Percentiles rank a stretch among this genome's conserved stretches.
phyloP scores from a whole-genome alignment of 2,888 invertebrate genomes.

The Nephrotoma guestfalica region DNA sequence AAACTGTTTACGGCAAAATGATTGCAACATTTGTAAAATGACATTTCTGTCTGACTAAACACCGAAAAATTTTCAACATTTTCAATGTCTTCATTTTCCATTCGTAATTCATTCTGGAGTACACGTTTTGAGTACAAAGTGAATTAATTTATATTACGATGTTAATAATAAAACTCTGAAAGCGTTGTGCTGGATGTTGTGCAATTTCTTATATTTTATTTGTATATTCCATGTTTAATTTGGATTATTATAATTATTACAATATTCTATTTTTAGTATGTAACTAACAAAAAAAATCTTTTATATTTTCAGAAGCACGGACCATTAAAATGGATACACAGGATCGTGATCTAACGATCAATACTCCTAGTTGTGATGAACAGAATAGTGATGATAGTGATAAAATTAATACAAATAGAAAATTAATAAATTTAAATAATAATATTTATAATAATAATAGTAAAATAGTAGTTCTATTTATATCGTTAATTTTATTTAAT shows the following conservation, averaged over 20 bases:
- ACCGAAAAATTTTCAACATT: not conserved
- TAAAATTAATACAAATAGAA: not conserved
- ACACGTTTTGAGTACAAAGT: not conserved
- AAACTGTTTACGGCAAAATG: not conserved
- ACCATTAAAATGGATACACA: not conserved
- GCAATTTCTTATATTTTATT: not conserved
- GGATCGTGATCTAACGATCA: not conserved
- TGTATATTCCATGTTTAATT: not conserved
- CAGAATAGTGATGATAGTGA: not conserved
- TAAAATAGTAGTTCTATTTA: conserved; percentile 2
- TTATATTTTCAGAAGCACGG: not conserved
- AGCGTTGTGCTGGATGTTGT: not conserved
- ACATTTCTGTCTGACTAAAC: not conserved
- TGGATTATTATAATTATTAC: too few species aligned
- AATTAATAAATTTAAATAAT: not conserved
- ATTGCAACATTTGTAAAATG: not conserved
- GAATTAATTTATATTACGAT: not conserved
- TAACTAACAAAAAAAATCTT: too few species aligned
- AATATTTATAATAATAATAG: not conserved
- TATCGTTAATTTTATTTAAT: conserved; percentile 15
- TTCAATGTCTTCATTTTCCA: not conserved
- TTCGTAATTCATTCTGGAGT: not conserved
- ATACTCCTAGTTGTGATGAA: not conserved
- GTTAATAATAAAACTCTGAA: not conserved
- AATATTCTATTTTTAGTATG: too few species aligned